Evolutionary conservation across 1,140 invertebrate species (phyloP), one percentile per base, ranked within the genome.

Genomic region (Tetramorium parvispinum): DNA sequence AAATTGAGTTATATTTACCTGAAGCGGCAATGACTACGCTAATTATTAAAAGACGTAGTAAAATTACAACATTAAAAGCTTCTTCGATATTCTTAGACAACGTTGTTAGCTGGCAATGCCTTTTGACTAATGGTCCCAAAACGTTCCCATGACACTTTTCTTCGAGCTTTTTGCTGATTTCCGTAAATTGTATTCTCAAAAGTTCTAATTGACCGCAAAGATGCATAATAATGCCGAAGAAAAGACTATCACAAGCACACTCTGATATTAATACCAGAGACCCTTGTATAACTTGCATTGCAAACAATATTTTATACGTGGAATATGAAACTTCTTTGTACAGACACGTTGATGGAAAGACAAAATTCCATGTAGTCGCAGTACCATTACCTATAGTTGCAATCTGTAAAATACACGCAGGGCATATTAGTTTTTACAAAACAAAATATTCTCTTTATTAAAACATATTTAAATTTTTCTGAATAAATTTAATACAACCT

Each of bases 141-240:
- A 77, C 0, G 27, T 85, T 85, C 6, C 13, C n/a, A 43, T 13
- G 3, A 75, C 11, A 1, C 6, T 43, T 21, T 27, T 59, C 2
- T 6, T 49, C n/a, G 77, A 46, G 24, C 11, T 32, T 66, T 49
- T 6, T 49, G 51, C 55, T 18, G 16, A 59, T 13, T 10, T 75
- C 4, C 32, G 68, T 46, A 37, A 81, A 86, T 3, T 66, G 24
- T 13, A 68, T 13, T 16, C 13, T 46, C 0, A 91, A 27, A 16
- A 91, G 78, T 16, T 91, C 76, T 5, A 91, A 32, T 11, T 91
- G 89, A 49, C 75, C 88, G 6, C 85, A 83, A 3, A 89, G 53
- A 40, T 91, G 88, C 51, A 75, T 73, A 5, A 81, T 79, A 4
- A 89, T 46, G 11, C 76, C 76, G 13, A 91, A 87, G 21, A 91